Conservation (phyloP, 2,888 invertebrate species). For the Homarus gammarus region DNA sequence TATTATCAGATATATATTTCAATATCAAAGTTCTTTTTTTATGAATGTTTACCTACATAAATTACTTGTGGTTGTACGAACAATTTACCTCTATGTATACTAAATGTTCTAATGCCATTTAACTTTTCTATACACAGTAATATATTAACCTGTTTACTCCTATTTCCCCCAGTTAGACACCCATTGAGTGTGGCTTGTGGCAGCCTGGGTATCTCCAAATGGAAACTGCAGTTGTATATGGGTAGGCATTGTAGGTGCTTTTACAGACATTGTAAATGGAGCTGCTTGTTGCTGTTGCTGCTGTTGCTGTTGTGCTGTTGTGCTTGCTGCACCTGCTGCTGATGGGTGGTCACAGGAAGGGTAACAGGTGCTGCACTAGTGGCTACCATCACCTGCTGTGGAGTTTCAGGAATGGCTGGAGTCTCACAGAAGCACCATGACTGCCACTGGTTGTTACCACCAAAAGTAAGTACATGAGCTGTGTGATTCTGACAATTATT, state of each 20-base stretch:
- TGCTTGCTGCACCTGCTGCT: slow-evolving; percentile 30
- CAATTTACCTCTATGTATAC: not conserved
- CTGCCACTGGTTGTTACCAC: slow-evolving; percentile 69
- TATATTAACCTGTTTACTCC: not conserved
- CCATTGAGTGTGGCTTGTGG: slow-evolving; percentile 62
- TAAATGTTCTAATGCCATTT: not conserved
- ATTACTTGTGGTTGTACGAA: not conserved
- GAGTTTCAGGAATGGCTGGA: slow-evolving; percentile 48
- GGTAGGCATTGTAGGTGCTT: slow-evolving; percentile 48
- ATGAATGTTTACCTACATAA: not conserved
- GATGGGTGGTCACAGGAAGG: slow-evolving; percentile 50
- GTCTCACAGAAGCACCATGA: slow-evolving; percentile 74
- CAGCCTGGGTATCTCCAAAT: slow-evolving; percentile 46
- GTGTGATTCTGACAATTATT: slow-evolving; percentile 70
- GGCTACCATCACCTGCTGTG: slow-evolving; percentile 53
- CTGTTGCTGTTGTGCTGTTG: slow-evolving; percentile 42
- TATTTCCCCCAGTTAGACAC: slow-evolving; percentile 57
- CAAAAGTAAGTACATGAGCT: slow-evolving; percentile 64
- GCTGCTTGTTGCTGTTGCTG: slow-evolving; percentile 42
- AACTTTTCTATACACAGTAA: not conserved
- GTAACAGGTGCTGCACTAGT: slow-evolving; percentile 39
- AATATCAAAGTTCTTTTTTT: not conserved
- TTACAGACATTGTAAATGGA: slow-evolving; percentile 46
- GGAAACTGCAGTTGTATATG: slow-evolving; percentile 68
- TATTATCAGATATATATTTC: no score